Conservation (phyloP, 2,113 vertebrate species). For the Rostratula benghalensis region DNA sequence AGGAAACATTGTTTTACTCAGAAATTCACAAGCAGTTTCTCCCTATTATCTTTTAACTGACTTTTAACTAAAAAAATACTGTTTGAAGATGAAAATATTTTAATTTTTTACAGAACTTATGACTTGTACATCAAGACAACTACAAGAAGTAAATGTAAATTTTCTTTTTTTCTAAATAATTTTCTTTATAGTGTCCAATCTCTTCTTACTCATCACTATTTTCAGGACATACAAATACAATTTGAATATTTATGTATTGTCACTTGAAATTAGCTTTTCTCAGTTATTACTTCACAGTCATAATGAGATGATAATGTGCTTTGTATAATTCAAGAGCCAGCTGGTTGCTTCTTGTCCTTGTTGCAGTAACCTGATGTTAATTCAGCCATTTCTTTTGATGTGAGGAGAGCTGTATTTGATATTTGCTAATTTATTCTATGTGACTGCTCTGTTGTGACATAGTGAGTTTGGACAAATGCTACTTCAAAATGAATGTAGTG, state of each 20-base stretch:
- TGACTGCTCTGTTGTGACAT: neutral
- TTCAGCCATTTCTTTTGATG: constrained; percentile 18
- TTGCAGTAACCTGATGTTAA: constrained; percentile 28
- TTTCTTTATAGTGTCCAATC: neutral
- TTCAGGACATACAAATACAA: constrained; percentile 6
- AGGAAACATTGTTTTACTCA: neutral
- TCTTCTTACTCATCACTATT: neutral
- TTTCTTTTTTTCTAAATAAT: neutral
- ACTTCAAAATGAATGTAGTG: neutral
- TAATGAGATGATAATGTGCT: constrained; percentile 59
- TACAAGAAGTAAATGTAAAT: neutral
- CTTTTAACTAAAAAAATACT: neutral
- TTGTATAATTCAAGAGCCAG: constrained; percentile 48
- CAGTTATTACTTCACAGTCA: constrained; percentile 25
- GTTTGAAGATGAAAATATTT: neutral
- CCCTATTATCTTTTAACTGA: neutral
- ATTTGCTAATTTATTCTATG: constrained; percentile 28
- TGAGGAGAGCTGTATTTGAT: neutral
- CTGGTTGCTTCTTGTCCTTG: constrained; percentile 47
- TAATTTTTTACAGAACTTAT: neutral
- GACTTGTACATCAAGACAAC: neutral
- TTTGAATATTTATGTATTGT: constrained; percentile 39
- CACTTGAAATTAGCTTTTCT: constrained; percentile 43
- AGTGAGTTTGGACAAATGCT: neutral
- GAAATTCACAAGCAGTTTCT: neutral